Evolutionary conservation across 1,140 invertebrate species (phyloP), one percentile per base, ranked within the genome.

Genomic region (Muscidifurax raptorellus): DNA sequence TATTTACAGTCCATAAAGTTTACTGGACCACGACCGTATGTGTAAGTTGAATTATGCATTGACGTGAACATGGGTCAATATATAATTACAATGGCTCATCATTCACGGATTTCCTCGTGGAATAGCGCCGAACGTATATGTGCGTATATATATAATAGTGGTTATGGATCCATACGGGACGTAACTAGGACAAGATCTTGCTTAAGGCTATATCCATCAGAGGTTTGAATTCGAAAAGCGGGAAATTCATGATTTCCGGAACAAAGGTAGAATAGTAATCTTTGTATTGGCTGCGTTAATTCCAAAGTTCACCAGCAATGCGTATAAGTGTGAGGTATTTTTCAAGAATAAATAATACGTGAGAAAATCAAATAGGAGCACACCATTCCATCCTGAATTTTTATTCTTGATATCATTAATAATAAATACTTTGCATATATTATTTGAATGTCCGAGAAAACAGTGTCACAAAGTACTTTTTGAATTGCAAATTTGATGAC

Each of bases 51-150:
- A n/a, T 69, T 59, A 64, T 30, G 44, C 28, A 75, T 77, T 32
- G 44, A 59, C 47, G n/a, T 32, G 25, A 7, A 7, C 12, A 1
- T 13, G 40, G 47, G 27, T 67, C 59, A 79, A 79, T 79, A 79
- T 79, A 79, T 79, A 67, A 79, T 79, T 67, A 79, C n/a, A 66
- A n/a, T 15, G 59, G 64, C 28, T 67, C 59, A 79, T 79, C 64
- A 79, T 40, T 79, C 77, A 79, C 66, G 77, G 64, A 67, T 79
- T 67, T 67, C 59, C 52, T 27, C 22, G 36, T 30, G 75, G 28
- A 59, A 76, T 44, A 12, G 27, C 15, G 22, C 12, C 4, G 28
- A 13, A 44, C 22, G 18, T n/a, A 76, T n/a, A n/a, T n/a, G n/a
- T n/a, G n/a, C n/a, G n/a, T n/a, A n/a, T n/a, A n/a, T n/a, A n/a